Evolutionary conservation across 2,888 invertebrate species (phyloP), one percentile per base, ranked within the genome.

Genomic region (Gymnocheta viridis): DNA sequence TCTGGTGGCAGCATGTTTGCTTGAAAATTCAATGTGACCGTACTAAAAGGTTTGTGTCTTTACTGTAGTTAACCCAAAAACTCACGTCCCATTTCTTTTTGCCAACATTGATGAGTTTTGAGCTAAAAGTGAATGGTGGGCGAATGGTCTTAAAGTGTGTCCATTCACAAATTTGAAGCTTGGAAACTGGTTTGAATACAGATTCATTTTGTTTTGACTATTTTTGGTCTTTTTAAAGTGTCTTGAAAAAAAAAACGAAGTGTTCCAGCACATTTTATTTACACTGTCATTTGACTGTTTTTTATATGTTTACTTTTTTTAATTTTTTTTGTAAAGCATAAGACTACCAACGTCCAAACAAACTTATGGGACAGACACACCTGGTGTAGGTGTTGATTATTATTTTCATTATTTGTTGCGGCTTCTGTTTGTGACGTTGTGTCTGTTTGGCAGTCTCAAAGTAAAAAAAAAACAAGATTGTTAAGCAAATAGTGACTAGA

Each of bases 311-410:
- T 60, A 24, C 9, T 58, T 27, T 38, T 12, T 17, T 47, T 44
- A 10, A 17, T 17, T 17, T 41, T 41, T 14, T 22, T 41, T 69
- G 4, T n/a, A 35, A 32, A 60, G 19, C 29, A 29, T 76, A 44
- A 56, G 17, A 47, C n/a, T n/a, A 47, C 32, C 32, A 32, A 9
- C n/a, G 76, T 41, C 66, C 19, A n/a, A 19, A n/a, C 49, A 19
- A 22, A 22, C 44, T n/a, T n/a, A 10, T 17, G n/a, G 38, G 6
- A 51, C 60, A 19, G 69, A 29, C 44, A 35, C n/a, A 7, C 12
- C 22, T 29, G 49, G 82, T 66, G 82, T 83, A 66, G 82, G 82
- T 83, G 79, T 70, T 83, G 74, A 74, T 83, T 74, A 83, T 74
- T 83, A 69, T 69, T 82, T 79, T 70, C 70, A 69, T 74, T 78